phyloP scores from a whole-genome alignment of 2,797 vertebrate genomes.

The Trachops cirrhosus region DNA sequence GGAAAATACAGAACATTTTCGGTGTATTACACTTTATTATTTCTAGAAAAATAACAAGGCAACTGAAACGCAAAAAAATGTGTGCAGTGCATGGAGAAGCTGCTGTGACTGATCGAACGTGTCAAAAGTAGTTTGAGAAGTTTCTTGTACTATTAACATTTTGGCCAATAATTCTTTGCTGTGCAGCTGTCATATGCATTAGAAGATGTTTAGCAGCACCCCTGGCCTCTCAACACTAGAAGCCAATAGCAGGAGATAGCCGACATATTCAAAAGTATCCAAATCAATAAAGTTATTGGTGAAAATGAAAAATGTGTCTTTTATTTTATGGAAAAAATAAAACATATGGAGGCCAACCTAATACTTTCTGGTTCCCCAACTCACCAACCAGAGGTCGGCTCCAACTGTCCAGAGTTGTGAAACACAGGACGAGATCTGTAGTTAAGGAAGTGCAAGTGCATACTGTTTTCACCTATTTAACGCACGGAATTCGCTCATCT shows the following conservation, averaged over 20 bases:
- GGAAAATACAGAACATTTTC: too few relatives aligned
- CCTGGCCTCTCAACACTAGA: not conserved
- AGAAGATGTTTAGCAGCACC: not conserved
- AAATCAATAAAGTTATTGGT: not conserved
- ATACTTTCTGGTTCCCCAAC: not conserved
- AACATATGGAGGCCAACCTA: not conserved
- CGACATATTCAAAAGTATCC: not conserved
- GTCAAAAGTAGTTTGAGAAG: not conserved
- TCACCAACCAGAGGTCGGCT: not conserved
- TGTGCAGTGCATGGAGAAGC: too few relatives aligned
- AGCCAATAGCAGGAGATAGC: not conserved
- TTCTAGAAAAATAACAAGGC: too few relatives aligned
- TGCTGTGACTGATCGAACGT: not conserved
- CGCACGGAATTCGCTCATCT: not conserved
- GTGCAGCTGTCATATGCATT: not conserved
- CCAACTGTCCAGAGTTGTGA: constrained; percentile 16
- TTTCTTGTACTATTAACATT: not conserved
- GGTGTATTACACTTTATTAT: too few relatives aligned
- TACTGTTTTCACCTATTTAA: not conserved
- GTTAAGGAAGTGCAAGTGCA: not conserved
- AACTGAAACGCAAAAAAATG: too few relatives aligned
- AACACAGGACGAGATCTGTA: not conserved
- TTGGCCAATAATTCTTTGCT: not conserved
- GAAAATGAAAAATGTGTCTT: not conserved
- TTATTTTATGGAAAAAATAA: not conserved